phyloP scores from a whole-genome alignment of 2,113 vertebrate species.

The Onychostoma macrolepis region DNA sequence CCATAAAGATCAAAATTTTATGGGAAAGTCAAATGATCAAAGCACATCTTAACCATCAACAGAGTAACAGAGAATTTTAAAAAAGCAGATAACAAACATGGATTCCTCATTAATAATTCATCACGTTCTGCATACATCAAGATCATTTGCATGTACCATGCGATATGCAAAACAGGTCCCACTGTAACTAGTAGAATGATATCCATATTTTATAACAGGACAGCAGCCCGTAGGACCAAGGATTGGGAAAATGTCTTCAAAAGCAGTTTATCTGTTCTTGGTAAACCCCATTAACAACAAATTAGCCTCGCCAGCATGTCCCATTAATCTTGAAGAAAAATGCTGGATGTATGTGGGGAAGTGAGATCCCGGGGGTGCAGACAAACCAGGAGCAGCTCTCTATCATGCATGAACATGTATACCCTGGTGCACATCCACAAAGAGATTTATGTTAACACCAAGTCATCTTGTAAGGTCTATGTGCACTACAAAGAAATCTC shows the following conservation, averaged over 20 bases:
- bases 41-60: slow-evolving; percentile 18
- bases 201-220: slow-evolving; percentile 2
- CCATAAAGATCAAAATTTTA: not conserved
- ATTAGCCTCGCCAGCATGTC: slow-evolving; percentile 48
- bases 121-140: slow-evolving; percentile 23
- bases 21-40: slow-evolving; percentile 40
- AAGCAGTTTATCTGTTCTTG: slow-evolving; percentile 33
- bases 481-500: not conserved
- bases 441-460: not conserved
- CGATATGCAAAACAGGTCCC: slow-evolving; percentile 35
- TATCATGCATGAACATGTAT: not conserved
- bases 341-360: slow-evolving; percentile 23
- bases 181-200: slow-evolving; percentile 5
- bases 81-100: slow-evolving; percentile 21
- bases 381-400: slow-evolving; percentile 23
- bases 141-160: slow-evolving; percentile 36
- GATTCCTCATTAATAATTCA: slow-evolving; percentile 51
- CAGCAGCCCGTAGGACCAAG: slow-evolving; percentile 29
- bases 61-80: not conserved
- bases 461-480: not conserved
- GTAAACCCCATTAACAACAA: slow-evolving; percentile 50
- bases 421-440: not conserved
- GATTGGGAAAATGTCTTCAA: slow-evolving; percentile 25
- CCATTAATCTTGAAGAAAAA: slow-evolving; percentile 56
- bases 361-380: slow-evolving; percentile 41